These are phyloP conservation scores for Gulo gulo DNA, from an alignment of 2,113 vertebrate genomes.

Conservation along the genomic window DNA sequence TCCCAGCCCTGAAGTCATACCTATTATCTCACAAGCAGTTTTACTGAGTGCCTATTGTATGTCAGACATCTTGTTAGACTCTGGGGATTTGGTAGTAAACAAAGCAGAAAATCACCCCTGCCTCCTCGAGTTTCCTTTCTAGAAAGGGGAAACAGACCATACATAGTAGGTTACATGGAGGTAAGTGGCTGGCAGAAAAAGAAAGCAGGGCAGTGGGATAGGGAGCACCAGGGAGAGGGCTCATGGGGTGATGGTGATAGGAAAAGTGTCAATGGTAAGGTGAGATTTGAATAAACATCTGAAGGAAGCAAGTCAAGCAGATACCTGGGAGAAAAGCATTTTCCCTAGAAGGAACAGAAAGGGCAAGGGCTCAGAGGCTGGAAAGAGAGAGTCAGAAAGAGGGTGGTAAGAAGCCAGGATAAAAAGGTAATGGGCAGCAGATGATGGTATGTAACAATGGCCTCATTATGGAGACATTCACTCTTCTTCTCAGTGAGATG, in stretches of 20 bases:
- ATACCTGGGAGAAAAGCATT: not conserved
- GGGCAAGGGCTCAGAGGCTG: not conserved
- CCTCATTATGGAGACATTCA: not conserved
- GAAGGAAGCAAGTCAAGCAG: not conserved
- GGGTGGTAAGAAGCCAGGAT: too few relatives aligned
- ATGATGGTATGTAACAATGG: rapidly evolving
- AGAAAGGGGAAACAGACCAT: not conserved
- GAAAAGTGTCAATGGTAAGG: not conserved
- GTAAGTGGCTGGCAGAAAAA: not conserved
- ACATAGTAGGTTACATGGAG: not conserved
- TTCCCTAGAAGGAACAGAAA: not conserved
- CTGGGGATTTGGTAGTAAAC: not conserved
- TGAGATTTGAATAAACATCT: not conserved
- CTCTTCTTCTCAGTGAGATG: not conserved
- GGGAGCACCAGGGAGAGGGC: not conserved
- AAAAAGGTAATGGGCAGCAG: not conserved
- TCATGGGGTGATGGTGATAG: not conserved
- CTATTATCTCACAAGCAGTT: not conserved
- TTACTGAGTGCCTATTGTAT: not conserved
- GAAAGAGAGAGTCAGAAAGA: not conserved
- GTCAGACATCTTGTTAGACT: not conserved
- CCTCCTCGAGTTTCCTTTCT: not conserved
- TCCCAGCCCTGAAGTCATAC: not conserved
- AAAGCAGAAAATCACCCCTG: not conserved
- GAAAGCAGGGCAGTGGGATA: not conserved